phyloP scores from a whole-genome alignment of 1,140 invertebrate species.

The Wasmannia auropunctata region DNA sequence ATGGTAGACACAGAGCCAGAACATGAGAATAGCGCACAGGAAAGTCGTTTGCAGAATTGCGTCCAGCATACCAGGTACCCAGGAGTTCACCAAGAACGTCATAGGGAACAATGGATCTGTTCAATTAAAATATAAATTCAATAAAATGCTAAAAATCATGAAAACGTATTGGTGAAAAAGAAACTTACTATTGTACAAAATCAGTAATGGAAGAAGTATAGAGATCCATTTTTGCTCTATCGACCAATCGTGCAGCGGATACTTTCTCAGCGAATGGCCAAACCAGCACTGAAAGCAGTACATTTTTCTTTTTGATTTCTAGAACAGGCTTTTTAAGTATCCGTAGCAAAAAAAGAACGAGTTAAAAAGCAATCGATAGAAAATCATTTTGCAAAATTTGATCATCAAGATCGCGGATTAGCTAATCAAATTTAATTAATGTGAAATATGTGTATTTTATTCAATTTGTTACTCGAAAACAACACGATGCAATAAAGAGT shows the following conservation, averaged over 20 bases:
- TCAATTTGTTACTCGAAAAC: neutral
- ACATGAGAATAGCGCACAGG: slow-evolving; percentile 94
- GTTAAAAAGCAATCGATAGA: neutral
- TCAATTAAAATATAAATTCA: slow-evolving; percentile 85
- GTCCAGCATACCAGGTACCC: slow-evolving; percentile 96
- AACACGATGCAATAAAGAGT: neutral
- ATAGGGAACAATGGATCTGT: slow-evolving; percentile 97
- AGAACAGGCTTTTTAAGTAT: slow-evolving; percentile 22
- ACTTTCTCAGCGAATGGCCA: slow-evolving; percentile 94
- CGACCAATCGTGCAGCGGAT: slow-evolving; percentile 96
- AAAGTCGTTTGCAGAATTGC: slow-evolving; percentile 96
- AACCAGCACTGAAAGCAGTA: slow-evolving; percentile 93
- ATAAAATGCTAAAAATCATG: neutral
- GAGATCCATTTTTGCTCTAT: slow-evolving; percentile 99
- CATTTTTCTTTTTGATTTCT: slow-evolving; percentile 21
- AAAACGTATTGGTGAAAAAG: neutral
- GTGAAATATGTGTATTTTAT: neutral
- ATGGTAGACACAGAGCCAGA: slow-evolving; percentile 98
- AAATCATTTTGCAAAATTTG: neutral
- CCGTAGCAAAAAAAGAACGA: neutral
- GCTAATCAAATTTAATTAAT: neutral
- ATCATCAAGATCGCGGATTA: neutral
- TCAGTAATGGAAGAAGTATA: slow-evolving; percentile 93
- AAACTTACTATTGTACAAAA: slow-evolving; percentile 96
- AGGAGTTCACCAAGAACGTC: slow-evolving; percentile 95